Percentiles rank a stretch among this genome's conserved stretches.
These are phyloP conservation scores for Drosophila nebulosa DNA, from an alignment of 1,140 invertebrate species.

Conservation along the genomic window DNA sequence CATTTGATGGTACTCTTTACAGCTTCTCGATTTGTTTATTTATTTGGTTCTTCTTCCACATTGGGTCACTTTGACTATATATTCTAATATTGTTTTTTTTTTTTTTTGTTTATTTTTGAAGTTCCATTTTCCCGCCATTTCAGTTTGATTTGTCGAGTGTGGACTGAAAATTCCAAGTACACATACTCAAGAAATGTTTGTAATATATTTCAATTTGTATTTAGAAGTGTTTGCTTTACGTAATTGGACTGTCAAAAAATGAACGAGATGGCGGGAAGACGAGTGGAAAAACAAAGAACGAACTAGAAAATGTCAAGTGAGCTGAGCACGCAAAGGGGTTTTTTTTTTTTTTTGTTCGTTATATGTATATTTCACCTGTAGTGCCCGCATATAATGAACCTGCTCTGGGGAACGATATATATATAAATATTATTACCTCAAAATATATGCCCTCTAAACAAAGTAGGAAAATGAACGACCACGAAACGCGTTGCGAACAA, in stretches of 20 bases:
- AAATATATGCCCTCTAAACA: slow-evolving; percentile 75
- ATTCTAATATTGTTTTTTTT: neutral
- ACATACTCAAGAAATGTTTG: slow-evolving; percentile 30
- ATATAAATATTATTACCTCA: slow-evolving; percentile 69
- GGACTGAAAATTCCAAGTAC: slow-evolving; percentile 37
- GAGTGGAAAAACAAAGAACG: slow-evolving; percentile 21
- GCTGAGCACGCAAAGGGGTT: slow-evolving; percentile 9
- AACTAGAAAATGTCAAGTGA: neutral
- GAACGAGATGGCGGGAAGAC: slow-evolving; percentile 59
- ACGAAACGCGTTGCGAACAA: slow-evolving; percentile 2
- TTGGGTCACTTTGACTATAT: neutral
- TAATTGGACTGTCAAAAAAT: slow-evolving; percentile 69
- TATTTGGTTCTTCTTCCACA: neutral
- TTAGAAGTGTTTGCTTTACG: slow-evolving; percentile 74
- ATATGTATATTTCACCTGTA: slow-evolving; percentile 69
- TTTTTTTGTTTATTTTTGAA: neutral
- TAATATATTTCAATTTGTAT: slow-evolving; percentile 63
- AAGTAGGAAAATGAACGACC: slow-evolving; percentile 42
- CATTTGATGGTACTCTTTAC: neutral
- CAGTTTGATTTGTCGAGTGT: slow-evolving; percentile 13
- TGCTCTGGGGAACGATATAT: slow-evolving; percentile 35
- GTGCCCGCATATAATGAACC: slow-evolving; percentile 76
- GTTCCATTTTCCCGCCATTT: neutral
- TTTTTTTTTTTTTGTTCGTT: slow-evolving; percentile 34
- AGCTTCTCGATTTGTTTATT: neutral